Conservation (phyloP, 37 sponge, comb jelly and placozoan species). For the Axinella damicornis region DNA sequence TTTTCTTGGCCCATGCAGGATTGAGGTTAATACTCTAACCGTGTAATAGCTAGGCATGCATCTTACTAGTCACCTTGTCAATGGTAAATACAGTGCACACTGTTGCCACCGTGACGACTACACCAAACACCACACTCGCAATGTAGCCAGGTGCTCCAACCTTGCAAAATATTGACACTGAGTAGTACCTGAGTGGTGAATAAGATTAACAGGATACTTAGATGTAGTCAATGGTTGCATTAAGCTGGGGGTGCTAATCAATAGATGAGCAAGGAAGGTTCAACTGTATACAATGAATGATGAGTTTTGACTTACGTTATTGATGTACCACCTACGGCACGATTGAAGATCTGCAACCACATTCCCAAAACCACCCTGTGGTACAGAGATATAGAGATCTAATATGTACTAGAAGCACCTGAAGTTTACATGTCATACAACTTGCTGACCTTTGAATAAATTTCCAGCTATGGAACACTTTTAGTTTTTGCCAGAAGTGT, state of each 20-base stretch:
- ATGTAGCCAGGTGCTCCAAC: constrained; percentile 61
- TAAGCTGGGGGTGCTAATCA: too few species aligned
- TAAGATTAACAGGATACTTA: not conserved
- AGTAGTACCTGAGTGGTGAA: constrained; percentile 87
- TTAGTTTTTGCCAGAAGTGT: not conserved
- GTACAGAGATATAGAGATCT: too few species aligned
- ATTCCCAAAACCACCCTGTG: constrained; percentile 60
- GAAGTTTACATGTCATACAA: not conserved
- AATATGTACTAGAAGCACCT: not conserved
- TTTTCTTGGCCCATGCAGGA: too few species aligned
- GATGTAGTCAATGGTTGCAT: too few species aligned
- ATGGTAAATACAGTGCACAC: too few species aligned
- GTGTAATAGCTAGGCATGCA: too few species aligned
- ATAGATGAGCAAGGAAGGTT: too few species aligned
- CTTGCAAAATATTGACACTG: constrained; percentile 60
- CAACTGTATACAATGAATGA: too few species aligned
- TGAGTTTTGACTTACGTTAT: constrained; percentile 59
- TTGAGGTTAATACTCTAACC: too few species aligned
- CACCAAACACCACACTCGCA: constrained; percentile 69
- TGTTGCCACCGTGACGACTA: constrained; percentile 44
- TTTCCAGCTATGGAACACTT: not conserved
- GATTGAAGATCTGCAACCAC: constrained; percentile 74
- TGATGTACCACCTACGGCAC: constrained; percentile 77
- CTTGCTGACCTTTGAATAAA: not conserved
- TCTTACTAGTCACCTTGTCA: too few species aligned